Conservation (phyloP, 23 tunicate genomes). For the Clavelina lepadiformis region DNA sequence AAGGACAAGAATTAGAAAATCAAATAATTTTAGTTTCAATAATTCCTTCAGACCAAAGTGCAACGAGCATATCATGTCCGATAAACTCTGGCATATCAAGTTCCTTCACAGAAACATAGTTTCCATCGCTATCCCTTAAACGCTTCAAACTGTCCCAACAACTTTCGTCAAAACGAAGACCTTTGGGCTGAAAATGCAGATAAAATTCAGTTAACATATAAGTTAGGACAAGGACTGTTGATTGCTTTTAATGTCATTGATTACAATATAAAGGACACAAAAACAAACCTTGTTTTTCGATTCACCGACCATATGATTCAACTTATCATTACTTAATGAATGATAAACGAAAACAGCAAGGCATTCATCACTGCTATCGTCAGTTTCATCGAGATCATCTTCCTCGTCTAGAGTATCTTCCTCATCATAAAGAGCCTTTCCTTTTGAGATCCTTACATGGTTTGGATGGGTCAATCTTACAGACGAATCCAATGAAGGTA, state of each 20-base stretch:
- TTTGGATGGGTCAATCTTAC: slow-evolving; percentile 24
- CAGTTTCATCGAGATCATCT: slow-evolving; percentile 3
- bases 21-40: slow-evolving; percentile 30
- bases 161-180: slow-evolving; percentile 16
- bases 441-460: slow-evolving; percentile 26
- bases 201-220: too few relatives aligned
- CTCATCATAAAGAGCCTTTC: slow-evolving; percentile 26
- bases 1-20: too few relatives aligned
- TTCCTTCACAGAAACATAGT: slow-evolving; percentile 16
- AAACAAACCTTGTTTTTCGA: slow-evolving; percentile 1
- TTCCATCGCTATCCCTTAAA: neutral
- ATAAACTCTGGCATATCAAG: slow-evolving; percentile 19
- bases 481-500: slow-evolving; percentile 14
- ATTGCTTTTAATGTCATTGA: neutral
- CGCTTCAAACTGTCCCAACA: slow-evolving; percentile 25
- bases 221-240: too few relatives aligned
- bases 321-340: slow-evolving; percentile 23
- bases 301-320: slow-evolving; percentile 22
- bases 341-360: slow-evolving; percentile 19
- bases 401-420: slow-evolving; percentile 9
- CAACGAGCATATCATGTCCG: slow-evolving; percentile 38
- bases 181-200: slow-evolving; percentile 36
- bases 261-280: neutral
- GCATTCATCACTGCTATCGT: slow-evolving; percentile 13
- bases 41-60: slow-evolving; percentile 52